Evolutionary conservation across 2,797 vertebrate genomes (phyloP).

Genomic region (Takifugu rubripes): DNA sequence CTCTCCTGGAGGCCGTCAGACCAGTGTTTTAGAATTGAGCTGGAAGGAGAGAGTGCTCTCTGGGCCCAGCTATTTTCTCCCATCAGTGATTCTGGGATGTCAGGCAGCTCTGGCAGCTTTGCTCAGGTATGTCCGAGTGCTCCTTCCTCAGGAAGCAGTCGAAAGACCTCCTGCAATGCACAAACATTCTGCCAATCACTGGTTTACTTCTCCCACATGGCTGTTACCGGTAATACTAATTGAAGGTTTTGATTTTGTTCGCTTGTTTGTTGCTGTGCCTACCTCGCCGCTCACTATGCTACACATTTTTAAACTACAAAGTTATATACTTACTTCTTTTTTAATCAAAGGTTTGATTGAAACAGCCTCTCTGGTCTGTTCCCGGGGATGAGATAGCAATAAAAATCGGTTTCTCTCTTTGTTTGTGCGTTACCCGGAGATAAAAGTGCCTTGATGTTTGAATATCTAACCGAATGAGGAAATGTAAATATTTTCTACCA

Average conservation of each 20-base stretch:
- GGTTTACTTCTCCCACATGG: too few relatives aligned
- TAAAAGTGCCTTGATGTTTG: conserved; percentile 69
- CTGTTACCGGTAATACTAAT: too few relatives aligned
- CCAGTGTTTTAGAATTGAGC: conserved; percentile 53
- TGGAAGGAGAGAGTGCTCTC: conserved; percentile 50
- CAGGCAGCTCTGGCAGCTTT: conserved; percentile 48
- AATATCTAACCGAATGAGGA: conserved; percentile 63
- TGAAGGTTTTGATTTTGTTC: too few relatives aligned
- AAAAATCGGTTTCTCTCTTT: conserved; percentile 58
- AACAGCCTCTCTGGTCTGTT: conserved; percentile 52
- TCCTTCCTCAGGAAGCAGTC: conserved; percentile 50
- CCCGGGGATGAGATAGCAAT: conserved; percentile 58
- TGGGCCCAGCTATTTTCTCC: conserved; percentile 46
- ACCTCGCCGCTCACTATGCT: too few relatives aligned
- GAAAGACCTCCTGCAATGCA: conserved; percentile 32
- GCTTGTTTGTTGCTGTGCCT: too few relatives aligned
- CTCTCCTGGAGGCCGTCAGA: conserved; percentile 47
- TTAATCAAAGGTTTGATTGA: conserved; percentile 53
- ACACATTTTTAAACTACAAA: not conserved
- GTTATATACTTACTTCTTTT: conserved; percentile 16
- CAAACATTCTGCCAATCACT: too few relatives aligned
- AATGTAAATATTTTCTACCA: conserved; percentile 76
- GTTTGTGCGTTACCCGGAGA: conserved; percentile 55
- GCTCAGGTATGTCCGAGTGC: conserved; percentile 38
- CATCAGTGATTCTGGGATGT: conserved; percentile 52